Evolutionary conservation across 1,140 invertebrate species (phyloP).

Genomic region (Sycophaga agraensis): DNA sequence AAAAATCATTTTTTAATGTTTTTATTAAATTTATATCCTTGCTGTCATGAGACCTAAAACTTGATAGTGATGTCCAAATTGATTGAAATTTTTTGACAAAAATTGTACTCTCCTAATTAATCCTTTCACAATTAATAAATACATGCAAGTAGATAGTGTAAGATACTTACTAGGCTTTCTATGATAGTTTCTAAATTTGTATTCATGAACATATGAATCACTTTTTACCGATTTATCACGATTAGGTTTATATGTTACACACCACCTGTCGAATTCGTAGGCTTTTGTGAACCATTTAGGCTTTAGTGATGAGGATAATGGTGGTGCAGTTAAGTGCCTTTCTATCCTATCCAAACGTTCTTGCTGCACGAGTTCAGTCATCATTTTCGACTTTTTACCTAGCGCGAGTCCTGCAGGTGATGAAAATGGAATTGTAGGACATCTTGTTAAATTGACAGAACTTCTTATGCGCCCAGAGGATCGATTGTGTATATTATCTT

Average conservation of each 20-base stretch:
- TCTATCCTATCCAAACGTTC: constrained; percentile 60
- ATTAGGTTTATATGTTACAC: constrained; percentile 50
- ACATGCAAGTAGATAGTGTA: too few relatives aligned
- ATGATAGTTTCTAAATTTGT: constrained; percentile 52
- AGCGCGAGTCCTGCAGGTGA: constrained; percentile 61
- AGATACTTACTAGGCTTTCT: constrained; percentile 47
- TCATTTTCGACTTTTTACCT: constrained; percentile 57
- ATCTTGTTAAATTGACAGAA: constrained; percentile 55
- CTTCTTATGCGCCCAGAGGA: constrained; percentile 54
- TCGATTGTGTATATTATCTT: constrained; percentile 36
- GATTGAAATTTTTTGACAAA: neutral
- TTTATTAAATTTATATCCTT: too few relatives aligned
- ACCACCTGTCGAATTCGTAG: constrained; percentile 44
- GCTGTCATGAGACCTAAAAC: too few relatives aligned
- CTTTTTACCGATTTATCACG: constrained; percentile 48
- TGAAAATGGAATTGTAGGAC: constrained; percentile 59
- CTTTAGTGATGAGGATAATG: constrained; percentile 44
- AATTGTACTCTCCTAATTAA: too few relatives aligned
- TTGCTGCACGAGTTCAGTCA: constrained; percentile 56
- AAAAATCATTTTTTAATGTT: too few relatives aligned
- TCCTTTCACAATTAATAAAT: too few relatives aligned
- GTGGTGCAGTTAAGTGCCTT: constrained; percentile 57
- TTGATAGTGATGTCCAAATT: too few relatives aligned
- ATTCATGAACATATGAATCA: constrained; percentile 54
- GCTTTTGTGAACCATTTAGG: constrained; percentile 58